phyloP scores from a whole-genome alignment of 2,888 invertebrate species.

The Drosophila mulleri region DNA sequence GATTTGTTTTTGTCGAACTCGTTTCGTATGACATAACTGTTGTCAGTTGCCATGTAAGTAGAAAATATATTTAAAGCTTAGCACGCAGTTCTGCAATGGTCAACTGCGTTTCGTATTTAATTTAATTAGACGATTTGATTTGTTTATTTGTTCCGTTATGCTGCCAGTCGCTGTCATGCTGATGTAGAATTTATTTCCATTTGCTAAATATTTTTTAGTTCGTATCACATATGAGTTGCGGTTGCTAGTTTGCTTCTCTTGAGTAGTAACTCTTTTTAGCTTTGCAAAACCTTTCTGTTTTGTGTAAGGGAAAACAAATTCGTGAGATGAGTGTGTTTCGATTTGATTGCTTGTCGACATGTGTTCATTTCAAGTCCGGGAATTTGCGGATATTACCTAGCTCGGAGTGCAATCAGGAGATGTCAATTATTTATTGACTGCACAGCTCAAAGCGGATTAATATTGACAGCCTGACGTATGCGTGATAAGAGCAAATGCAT shows the following conservation, averaged over 20 bases:
- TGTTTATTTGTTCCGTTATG: constrained; percentile 13
- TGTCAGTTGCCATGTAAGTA: constrained; percentile 50
- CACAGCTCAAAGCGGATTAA: constrained; percentile 12
- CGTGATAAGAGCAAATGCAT: neutral
- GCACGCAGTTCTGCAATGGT: constrained; percentile 41
- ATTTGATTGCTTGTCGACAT: neutral
- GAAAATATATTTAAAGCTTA: constrained; percentile 76
- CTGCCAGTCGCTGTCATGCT: constrained; percentile 36
- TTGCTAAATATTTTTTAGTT: constrained; percentile 41
- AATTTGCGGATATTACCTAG: neutral
- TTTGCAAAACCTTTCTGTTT: constrained; percentile 29
- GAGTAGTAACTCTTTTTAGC: constrained; percentile 44
- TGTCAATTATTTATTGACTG: constrained; percentile 15
- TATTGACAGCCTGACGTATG: constrained; percentile 8
- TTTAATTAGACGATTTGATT: constrained; percentile 30
- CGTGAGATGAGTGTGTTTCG: neutral
- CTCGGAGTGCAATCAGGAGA: neutral
- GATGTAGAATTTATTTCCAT: constrained; percentile 35
- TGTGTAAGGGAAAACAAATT: neutral
- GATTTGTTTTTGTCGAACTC: neutral
- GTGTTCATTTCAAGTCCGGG: constrained; percentile 43
- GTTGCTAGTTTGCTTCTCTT: constrained; percentile 41
- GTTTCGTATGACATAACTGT: constrained; percentile 6
- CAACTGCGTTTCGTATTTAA: constrained; percentile 27
- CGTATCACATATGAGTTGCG: constrained; percentile 73